These are phyloP conservation scores for Tetramorium simillimum DNA, from an alignment of 1,140 invertebrate species.

Conservation along the genomic window DNA sequence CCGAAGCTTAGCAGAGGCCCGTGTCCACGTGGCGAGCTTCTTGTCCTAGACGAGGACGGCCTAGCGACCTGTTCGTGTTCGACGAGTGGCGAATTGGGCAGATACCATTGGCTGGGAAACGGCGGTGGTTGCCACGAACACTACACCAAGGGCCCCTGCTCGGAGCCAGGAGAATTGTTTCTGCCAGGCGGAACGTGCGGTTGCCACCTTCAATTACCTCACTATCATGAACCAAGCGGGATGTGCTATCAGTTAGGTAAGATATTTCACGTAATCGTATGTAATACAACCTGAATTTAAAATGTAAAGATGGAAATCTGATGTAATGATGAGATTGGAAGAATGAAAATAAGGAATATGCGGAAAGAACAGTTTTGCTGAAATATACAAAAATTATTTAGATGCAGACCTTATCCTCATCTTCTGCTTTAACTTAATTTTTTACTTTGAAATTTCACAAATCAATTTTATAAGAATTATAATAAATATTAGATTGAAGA, in stretches of 20 bases:
- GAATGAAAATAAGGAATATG: background rate
- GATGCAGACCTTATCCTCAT: background rate
- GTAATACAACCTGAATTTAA: background rate
- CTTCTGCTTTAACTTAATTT: background rate
- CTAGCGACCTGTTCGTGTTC: constrained; percentile 87
- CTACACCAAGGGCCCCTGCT: constrained; percentile 91
- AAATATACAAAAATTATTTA: no score
- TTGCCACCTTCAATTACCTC: constrained; percentile 89
- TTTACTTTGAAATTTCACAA: background rate
- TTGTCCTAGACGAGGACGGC: constrained; percentile 87
- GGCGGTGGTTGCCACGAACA: constrained; percentile 91
- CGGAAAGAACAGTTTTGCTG: no score
- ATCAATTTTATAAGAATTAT: no score
- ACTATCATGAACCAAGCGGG: constrained; percentile 89
- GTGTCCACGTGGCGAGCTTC: constrained; percentile 90
- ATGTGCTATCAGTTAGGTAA: constrained; percentile 92
- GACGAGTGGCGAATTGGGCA: constrained; percentile 81
- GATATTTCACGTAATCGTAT: background rate
- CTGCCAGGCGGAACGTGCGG: constrained; percentile 90
- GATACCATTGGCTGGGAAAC: constrained; percentile 84
- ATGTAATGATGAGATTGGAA: background rate
- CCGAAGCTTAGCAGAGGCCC: constrained; percentile 89
- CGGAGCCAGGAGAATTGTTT: constrained; percentile 90
- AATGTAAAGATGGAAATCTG: background rate
- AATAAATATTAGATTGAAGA: background rate